Percentiles rank a stretch among this genome's conserved stretches.
These are phyloP conservation scores for Lepus europaeus DNA, from an alignment of 2,113 vertebrate genomes.

Conservation along the genomic window DNA sequence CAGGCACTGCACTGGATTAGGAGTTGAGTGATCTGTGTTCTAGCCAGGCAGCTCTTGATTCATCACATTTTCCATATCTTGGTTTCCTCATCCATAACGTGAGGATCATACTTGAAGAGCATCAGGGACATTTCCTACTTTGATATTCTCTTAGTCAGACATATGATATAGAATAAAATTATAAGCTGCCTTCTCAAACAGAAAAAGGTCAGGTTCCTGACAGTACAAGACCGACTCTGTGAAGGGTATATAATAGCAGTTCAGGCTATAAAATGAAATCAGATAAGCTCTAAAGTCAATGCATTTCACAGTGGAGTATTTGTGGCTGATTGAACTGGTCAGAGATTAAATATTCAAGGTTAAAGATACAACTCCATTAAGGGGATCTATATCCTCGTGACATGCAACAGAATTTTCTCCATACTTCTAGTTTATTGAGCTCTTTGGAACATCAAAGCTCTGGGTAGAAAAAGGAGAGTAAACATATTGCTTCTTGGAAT, in stretches of 20 bases:
- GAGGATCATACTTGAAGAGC: background rate
- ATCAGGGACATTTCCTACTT: background rate
- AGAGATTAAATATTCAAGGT: slow-evolving; percentile 65
- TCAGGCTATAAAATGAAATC: background rate
- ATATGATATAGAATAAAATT: background rate
- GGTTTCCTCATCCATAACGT: slow-evolving; percentile 8
- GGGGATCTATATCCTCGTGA: background rate
- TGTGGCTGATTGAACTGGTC: background rate
- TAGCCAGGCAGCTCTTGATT: background rate
- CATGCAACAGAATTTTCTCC: background rate
- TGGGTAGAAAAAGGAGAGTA: background rate
- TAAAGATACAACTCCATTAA: slow-evolving; percentile 55
- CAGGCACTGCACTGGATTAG: too few relatives aligned
- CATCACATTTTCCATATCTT: background rate
- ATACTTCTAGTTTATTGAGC: background rate
- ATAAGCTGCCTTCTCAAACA: background rate
- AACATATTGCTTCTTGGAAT: slow-evolving; percentile 24
- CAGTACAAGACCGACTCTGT: background rate
- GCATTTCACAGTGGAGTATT: background rate
- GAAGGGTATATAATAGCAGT: background rate
- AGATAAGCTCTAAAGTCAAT: background rate
- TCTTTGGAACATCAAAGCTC: background rate
- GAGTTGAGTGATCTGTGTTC: background rate
- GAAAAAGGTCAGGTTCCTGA: background rate
- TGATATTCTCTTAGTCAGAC: background rate